phyloP scores from a whole-genome alignment of 2,888 invertebrate species.

The Pristionchus mayeri region DNA sequence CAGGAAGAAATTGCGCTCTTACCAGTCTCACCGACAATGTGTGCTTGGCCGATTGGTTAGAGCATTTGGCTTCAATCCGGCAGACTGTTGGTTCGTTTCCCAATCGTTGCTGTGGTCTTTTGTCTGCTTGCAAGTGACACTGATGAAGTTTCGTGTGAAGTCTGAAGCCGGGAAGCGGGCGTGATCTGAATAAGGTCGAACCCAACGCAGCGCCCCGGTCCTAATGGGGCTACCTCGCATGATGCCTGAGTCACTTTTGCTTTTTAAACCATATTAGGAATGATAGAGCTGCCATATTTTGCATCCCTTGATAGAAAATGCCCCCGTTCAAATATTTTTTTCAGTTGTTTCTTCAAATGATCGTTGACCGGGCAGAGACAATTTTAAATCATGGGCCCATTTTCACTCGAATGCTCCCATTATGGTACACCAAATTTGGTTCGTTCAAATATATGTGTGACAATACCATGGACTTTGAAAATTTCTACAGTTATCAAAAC shows the following conservation, averaged over 20 bases:
- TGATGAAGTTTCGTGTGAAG: slow-evolving; percentile 49
- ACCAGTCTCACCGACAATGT: not conserved
- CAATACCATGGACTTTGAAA: too few species aligned
- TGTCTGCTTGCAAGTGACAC: slow-evolving; percentile 4
- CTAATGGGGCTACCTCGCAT: slow-evolving; percentile 52
- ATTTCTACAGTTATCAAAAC: too few species aligned
- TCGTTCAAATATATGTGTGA: too few species aligned
- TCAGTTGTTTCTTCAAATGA: too few species aligned
- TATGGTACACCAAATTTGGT: too few species aligned
- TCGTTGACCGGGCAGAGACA: too few species aligned
- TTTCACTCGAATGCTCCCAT: too few species aligned
- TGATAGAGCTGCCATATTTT: too few species aligned
- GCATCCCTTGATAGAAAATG: too few species aligned
- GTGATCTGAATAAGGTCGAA: slow-evolving; percentile 55
- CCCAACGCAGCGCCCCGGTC: slow-evolving; percentile 52
- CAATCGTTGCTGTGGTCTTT: slow-evolving; percentile 9
- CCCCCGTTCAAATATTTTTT: too few species aligned
- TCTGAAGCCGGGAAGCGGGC: slow-evolving; percentile 52
- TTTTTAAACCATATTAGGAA: too few species aligned
- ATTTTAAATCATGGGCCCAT: too few species aligned
- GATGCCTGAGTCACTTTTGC: slow-evolving; percentile 51
- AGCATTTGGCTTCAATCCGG: not conserved
- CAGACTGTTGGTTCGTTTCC: slow-evolving; percentile 45
- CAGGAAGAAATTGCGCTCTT: not conserved
- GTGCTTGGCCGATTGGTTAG: not conserved